Evolutionary conservation across 2,888 invertebrate genomes (phyloP).

Genomic region (Lymantria monacha): DNA sequence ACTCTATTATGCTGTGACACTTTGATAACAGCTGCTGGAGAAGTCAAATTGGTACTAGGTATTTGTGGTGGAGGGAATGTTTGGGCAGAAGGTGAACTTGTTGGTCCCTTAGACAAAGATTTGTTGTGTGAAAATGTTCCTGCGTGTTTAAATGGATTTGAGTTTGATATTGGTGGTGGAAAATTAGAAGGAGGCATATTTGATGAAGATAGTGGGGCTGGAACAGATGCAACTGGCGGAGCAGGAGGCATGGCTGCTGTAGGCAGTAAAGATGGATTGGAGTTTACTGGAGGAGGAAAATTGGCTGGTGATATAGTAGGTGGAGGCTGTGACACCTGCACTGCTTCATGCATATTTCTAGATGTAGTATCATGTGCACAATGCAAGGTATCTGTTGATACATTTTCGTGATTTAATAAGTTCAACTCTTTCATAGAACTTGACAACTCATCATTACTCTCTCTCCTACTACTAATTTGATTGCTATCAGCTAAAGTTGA

Average conservation of each 20-base stretch:
- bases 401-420: conserved; percentile 55
- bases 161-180: conserved; percentile 45
- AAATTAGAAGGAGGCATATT: conserved; percentile 46
- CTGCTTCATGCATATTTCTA: conserved; percentile 28
- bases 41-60: conserved; percentile 54
- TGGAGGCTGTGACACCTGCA: conserved; percentile 26
- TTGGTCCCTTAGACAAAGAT: conserved; percentile 46
- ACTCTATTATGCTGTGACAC: conserved; percentile 56
- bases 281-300: conserved; percentile 29
- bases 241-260: conserved; percentile 26
- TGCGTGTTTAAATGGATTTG: conserved; percentile 73
- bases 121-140: conserved; percentile 77
- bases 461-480: conserved; percentile 42
- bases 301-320: conserved; percentile 36
- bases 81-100: conserved; percentile 40
- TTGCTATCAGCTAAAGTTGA: conserved; percentile 39
- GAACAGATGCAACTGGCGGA: conserved; percentile 21
- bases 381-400: conserved; percentile 33
- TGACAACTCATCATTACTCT: conserved; percentile 58
- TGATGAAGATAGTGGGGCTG: conserved; percentile 21
- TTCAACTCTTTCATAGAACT: conserved; percentile 64
- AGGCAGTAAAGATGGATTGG: conserved; percentile 13
- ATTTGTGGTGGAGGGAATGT: conserved; percentile 54
- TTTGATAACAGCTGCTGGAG: conserved; percentile 61
- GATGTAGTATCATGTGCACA: conserved; percentile 22